phyloP scores from a whole-genome alignment of 53 echinoderm and acorn worm species.

The Patiria pectinifera region DNA sequence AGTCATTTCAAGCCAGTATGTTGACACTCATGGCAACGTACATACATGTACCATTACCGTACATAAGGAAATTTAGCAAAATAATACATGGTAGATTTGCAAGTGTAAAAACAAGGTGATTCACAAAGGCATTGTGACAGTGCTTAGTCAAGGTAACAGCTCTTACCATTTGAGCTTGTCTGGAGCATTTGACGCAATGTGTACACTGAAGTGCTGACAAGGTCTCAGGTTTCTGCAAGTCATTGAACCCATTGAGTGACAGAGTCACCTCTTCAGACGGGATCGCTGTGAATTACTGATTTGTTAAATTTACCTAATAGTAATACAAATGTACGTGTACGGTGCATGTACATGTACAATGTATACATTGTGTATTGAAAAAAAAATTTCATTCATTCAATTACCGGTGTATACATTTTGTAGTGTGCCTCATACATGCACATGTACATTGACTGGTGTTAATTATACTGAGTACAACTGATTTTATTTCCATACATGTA shows the following conservation, averaged over 20 bases:
- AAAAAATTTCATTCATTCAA: no score
- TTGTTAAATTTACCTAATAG: background rate
- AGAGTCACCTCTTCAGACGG: background rate
- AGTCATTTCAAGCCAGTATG: no score
- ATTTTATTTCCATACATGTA: background rate
- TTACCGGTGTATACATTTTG: no score
- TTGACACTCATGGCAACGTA: no score
- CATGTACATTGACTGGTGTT: no score
- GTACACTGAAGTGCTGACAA: background rate
- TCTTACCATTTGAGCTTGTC: slow-evolving; percentile 24
- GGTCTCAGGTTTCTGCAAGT: background rate
- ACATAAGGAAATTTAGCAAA: no score
- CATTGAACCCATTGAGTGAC: slow-evolving; percentile 12
- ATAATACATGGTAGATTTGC: no score
- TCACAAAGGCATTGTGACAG: slow-evolving; percentile 39
- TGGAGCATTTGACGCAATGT: background rate
- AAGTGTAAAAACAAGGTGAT: slow-evolving; percentile 13
- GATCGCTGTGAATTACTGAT: background rate
- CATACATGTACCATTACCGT: no score
- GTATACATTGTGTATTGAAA: no score
- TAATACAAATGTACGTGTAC: background rate
- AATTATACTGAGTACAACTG: background rate
- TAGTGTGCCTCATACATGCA: no score
- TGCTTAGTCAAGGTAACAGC: no score
- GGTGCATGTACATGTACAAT: no score